Base-by-base conservation (phyloP, 2,888 invertebrate genomes). In the Ochropleura leucogaster region DNA sequence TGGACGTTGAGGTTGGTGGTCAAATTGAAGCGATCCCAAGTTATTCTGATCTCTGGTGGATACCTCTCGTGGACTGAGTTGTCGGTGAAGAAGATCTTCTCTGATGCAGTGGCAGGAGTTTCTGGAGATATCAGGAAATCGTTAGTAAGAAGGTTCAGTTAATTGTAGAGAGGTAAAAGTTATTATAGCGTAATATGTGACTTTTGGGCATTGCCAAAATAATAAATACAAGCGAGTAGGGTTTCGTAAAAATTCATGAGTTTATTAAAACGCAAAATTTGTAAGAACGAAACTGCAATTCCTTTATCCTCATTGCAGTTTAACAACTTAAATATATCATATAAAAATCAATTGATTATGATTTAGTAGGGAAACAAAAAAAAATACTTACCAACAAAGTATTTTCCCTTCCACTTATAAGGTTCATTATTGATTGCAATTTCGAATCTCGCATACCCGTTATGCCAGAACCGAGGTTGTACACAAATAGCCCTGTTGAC, bases 381-480 rank as follows among this genome's bases (percentile, higher is more conserved):
- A n/a, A n/a, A 20, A 9, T 0, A 89, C 97, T 97, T 96, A 99
- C 99, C 99, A 80, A 99, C 98, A 91, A 99, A 99, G 94, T 98
- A 99, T 95, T 97, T 98, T 86, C 99, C 99, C 89, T 98, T 98
- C 98, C 99, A 99, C 89, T 98, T 98, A 92, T 97, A 99, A 66
- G 97, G 97, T 77, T 98, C 98, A 76, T 98, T 98, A 76, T 98
- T 98, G 68, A 98, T 97, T 0, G 99, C 98, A 40, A 99, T 97
- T 90, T 98, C 98, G 80, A 99, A 98, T 69, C 98, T 97, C 4
- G 99, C 97, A 89, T 98, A 98, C 6, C 99, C 99, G 90, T 99
- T 98, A 47, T 98, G 98, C 94, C 97, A 98, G 72, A 99, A 97
- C 74, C 97, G 97, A 0, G 99, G 99, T 90, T 99, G 99, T 1